These are phyloP conservation scores for Coelogynopora nodosa DNA, from an alignment of 2,888 invertebrate genomes.

Conservation along the genomic window DNA sequence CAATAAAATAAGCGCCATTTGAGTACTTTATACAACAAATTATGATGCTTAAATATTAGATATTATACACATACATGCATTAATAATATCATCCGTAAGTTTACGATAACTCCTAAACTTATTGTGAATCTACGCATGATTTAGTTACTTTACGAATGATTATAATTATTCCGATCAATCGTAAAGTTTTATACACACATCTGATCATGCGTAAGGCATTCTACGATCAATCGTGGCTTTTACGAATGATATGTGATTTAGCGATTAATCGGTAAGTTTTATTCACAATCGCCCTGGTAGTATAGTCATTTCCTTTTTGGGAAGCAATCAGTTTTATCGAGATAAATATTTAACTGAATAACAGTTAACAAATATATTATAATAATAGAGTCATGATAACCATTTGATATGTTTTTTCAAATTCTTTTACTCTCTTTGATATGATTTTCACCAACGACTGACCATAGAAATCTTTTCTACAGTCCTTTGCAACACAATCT, in stretches of 20 bases:
- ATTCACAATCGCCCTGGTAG: background rate
- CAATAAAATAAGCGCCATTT: conserved; percentile 43
- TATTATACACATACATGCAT: background rate
- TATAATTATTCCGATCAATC: too few species aligned
- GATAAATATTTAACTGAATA: background rate
- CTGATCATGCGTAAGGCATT: background rate
- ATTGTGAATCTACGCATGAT: background rate
- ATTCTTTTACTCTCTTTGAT: too few species aligned
- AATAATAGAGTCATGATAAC: too few species aligned
- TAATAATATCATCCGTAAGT: background rate
- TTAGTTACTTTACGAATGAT: background rate
- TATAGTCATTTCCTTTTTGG: too few species aligned
- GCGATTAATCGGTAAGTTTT: background rate
- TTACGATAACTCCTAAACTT: background rate
- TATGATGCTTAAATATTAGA: background rate
- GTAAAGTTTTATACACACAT: too few species aligned
- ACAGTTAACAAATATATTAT: background rate
- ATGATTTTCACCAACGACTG: too few species aligned
- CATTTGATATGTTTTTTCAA: too few species aligned
- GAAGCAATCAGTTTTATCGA: too few species aligned
- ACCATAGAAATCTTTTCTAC: too few species aligned
- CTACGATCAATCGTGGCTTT: background rate
- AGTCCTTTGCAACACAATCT: too few species aligned
- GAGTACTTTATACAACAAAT: background rate
- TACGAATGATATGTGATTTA: background rate